Conservation (phyloP, 2,888 invertebrate species). For the Drosophila anceps region DNA sequence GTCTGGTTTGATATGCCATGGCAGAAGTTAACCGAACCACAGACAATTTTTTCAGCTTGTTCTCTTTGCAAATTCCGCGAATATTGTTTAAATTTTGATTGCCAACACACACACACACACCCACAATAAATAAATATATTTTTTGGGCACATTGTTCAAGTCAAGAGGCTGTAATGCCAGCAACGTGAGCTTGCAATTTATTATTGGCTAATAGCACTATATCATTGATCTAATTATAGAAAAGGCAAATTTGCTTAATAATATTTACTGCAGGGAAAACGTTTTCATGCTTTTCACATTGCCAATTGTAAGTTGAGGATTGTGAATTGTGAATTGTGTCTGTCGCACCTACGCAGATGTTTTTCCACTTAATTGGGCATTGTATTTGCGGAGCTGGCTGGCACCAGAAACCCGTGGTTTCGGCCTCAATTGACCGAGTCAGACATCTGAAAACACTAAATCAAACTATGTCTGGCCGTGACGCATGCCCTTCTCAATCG, state of each 20-base stretch:
- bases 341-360: conserved; percentile 64
- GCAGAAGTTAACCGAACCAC: background rate
- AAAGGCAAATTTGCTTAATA: background rate
- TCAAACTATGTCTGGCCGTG: conserved; percentile 37
- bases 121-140: background rate
- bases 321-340: conserved; percentile 13
- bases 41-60: background rate
- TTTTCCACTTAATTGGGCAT: conserved; percentile 60
- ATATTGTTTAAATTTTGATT: background rate
- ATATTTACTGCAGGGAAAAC: background rate
- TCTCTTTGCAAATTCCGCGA: background rate
- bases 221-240: conserved; percentile 5
- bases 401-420: conserved; percentile 38
- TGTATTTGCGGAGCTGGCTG: conserved; percentile 50
- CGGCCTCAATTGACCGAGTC: conserved; percentile 27
- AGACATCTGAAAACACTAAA: conserved; percentile 35
- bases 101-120: background rate
- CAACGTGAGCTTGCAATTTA: background rate
- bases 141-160: background rate
- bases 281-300: background rate
- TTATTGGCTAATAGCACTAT: background rate
- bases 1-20: background rate
- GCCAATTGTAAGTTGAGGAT: conserved; percentile 1
- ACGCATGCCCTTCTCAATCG: conserved; percentile 31
- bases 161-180: background rate